Conservation (phyloP, 2,113 vertebrate species). For the Brachypteracias leptosomus region DNA sequence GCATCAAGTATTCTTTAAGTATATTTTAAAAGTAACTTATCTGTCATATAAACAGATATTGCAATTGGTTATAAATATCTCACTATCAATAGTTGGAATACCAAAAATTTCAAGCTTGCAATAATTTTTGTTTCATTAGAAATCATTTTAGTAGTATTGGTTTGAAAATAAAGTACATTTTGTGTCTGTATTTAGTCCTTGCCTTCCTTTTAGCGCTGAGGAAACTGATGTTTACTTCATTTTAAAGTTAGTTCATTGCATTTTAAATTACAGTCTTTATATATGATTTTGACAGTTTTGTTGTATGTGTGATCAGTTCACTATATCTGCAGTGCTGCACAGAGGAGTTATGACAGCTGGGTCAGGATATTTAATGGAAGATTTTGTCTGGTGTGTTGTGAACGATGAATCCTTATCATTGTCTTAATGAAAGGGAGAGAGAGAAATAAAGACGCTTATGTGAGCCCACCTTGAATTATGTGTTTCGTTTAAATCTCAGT, state of each 20-base stretch:
- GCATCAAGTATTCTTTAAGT: neutral
- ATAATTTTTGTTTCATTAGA: neutral
- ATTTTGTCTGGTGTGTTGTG: neutral
- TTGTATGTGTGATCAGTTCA: neutral
- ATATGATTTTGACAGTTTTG: neutral
- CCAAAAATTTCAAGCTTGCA: neutral
- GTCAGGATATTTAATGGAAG: neutral
- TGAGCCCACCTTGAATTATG: neutral
- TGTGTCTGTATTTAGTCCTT: neutral
- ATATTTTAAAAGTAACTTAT: neutral
- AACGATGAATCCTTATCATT: neutral
- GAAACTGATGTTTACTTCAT: neutral
- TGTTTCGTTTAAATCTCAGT: neutral
- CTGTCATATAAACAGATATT: neutral
- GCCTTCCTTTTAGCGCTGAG: neutral
- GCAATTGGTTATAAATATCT: neutral
- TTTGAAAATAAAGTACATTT: neutral
- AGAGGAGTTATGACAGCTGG: neutral
- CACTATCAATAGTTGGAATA: neutral
- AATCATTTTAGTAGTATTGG: neutral
- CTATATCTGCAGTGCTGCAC: neutral
- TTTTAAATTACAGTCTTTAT: neutral
- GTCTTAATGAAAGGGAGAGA: neutral
- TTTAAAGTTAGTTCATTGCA: too few species aligned
- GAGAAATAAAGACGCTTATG: neutral